These are phyloP conservation scores for Rhamnusium bicolor DNA, from an alignment of 2,888 invertebrate genomes.

Conservation along the genomic window DNA sequence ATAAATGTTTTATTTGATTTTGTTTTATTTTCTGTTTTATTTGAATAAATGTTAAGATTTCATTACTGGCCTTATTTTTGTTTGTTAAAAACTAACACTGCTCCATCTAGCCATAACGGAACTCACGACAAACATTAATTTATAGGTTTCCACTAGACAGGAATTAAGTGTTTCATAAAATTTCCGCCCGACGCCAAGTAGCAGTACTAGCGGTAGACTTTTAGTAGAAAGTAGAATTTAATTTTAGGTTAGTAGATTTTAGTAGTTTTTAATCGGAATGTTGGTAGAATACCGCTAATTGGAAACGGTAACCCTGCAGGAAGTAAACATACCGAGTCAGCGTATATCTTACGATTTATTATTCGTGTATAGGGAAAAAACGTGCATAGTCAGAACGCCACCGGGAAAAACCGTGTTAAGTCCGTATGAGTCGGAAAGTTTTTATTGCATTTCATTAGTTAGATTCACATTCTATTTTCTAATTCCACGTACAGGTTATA, in stretches of 20 bases:
- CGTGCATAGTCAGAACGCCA: neutral
- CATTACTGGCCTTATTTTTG: neutral
- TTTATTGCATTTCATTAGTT: neutral
- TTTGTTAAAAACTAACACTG: neutral
- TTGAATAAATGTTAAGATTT: neutral
- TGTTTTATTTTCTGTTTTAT: neutral
- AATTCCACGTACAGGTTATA: neutral
- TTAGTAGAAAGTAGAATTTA: neutral
- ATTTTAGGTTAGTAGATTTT: slow-evolving; percentile 1
- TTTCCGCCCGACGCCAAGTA: neutral
- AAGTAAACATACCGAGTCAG: too few species aligned
- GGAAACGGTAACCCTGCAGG: too few species aligned
- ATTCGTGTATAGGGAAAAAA: neutral
- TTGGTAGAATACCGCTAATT: neutral
- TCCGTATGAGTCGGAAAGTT: neutral
- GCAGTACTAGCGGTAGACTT: too few species aligned
- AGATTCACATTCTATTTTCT: neutral
- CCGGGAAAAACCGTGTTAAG: neutral
- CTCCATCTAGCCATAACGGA: slow-evolving; percentile 7
- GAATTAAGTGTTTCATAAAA: slow-evolving; percentile 6
- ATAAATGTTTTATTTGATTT: neutral
- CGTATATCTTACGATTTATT: too few species aligned
- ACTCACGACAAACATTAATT: slow-evolving; percentile 1
- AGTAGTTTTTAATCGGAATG: neutral
- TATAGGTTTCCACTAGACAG: slow-evolving; percentile 1